Evolutionary conservation across 2,797 vertebrate genomes (phyloP), one percentile per base, ranked within the genome.

Genomic region (Clarias pachynema): DNA sequence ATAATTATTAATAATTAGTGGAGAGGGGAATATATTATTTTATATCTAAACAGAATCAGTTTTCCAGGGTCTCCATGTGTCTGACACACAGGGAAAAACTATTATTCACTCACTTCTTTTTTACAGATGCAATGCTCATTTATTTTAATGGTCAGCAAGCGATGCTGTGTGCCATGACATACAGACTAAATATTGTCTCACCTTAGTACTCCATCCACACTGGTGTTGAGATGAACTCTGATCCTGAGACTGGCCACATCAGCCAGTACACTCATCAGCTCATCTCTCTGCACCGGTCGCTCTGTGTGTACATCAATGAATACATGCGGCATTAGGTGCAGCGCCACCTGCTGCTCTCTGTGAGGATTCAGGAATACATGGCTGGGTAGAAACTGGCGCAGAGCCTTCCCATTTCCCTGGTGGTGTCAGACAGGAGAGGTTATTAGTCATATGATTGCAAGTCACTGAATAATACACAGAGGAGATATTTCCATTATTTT

Each of bases 251-350:
- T 94, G 0, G 95, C 95, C 80, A 99, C 31, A 0, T 96, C 94
- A 14, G 94, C 94, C 0, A 99, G 91, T 72, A 97, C 95, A 0
- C 93, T 95, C 96, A 99, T 94, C 37, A 99, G 66, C 82, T 94
- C 95, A n/a, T 99, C 97, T 0, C 95, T 94, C 74, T 96, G 94
- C 12, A 96, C 89, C 0, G 79, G 89, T 49, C 77, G 91, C 37
- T 94, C 94, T 2, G 93, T 95, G 72, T 88, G 91, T 56, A 94
- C 90, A 29, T 98, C 95, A 20, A 93, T 84, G 65, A 98, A 97
- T 57, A 86, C 92, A 80, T 95, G 91, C 0, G 96, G 91, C 6
- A 94, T 66, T 2, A 99, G 91, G 56, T 78, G 92, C 63, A 98
- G 85, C n/a, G 91, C 22, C 5, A 95, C 94, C 0, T 90, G 89